Evolutionary conservation across 2,888 invertebrate species (phyloP), one percentile per base, ranked within the genome.

Genomic region (Abrostola triplasia): DNA sequence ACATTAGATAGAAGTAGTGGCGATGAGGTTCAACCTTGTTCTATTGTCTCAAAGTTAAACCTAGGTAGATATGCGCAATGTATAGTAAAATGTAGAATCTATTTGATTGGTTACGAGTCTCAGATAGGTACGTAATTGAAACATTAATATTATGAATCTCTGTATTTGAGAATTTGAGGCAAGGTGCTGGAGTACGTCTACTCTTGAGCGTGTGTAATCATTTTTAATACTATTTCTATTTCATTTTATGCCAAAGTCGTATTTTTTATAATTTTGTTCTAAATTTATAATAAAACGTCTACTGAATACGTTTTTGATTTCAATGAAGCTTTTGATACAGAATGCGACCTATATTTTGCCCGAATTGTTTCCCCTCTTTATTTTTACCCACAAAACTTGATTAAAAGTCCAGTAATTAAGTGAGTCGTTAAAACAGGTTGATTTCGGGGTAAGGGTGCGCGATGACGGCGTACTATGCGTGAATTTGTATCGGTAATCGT

Each of bases 401-500:
- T 80, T 77, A 69, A 73, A 76, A 77, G 57, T 66, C 66, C 40
- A 56, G 70, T 68, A 77, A 78, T 78, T 74, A 71, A 70, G 69
- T 57, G 51, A 73, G 67, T 79, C 62, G 65, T 77, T 70, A 65
- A 74, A 71, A 59, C 71, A 74, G 62, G 68, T 56, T 75, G 77
- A 68, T 77, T 71, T 64, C 13, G 36, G 52, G 13, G 57, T 51
- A 40, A 53, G 56, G 56, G 58, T 40, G 50, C 35, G 52, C 40
- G 63, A 65, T 69, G 75, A 66, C 65, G 53, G 38, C 24, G 67
- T 65, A 38, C 62, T 64, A 54, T 62, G 51, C 44, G 5, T 5
- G 42, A 64, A 59, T 67, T 74, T 75, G 74, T 76, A 77, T 77
- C 58, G 56, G 61, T 67, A 73, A 77, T 70, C 64, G 73, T 48